Conservation (phyloP, 2,888 invertebrate genomes). For the Crossocerus cetratus region DNA sequence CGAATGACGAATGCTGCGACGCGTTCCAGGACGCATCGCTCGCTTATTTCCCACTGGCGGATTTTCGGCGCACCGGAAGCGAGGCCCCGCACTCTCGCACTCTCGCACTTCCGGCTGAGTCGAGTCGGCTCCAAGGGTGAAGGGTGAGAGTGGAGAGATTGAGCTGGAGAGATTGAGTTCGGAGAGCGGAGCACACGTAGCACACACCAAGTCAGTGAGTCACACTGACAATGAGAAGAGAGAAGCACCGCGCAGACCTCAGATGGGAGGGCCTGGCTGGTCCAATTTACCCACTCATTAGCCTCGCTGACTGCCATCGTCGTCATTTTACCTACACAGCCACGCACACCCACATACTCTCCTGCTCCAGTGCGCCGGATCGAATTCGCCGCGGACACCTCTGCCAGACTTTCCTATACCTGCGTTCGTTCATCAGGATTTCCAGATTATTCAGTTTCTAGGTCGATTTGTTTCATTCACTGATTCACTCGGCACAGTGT, state of each 20-base stretch:
- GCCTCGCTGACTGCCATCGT: slow-evolving; percentile 61
- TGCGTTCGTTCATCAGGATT: no score
- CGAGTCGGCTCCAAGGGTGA: neutral
- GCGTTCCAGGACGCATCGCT: neutral
- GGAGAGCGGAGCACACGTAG: slow-evolving; percentile 33
- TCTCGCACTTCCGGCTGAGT: neutral
- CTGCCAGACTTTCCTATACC: neutral
- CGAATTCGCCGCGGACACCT: slow-evolving; percentile 34
- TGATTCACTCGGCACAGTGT: no score
- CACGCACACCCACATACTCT: slow-evolving; percentile 28
- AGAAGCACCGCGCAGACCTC: slow-evolving; percentile 59
- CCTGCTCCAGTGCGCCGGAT: slow-evolving; percentile 28
- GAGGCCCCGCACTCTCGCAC: neutral
- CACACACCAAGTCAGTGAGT: slow-evolving; percentile 56
- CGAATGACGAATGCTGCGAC: neutral
- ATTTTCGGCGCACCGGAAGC: neutral
- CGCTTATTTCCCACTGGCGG: neutral
- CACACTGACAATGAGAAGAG: slow-evolving; percentile 61
- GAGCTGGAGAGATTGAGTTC: slow-evolving; percentile 28
- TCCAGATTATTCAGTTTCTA: no score
- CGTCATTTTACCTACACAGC: slow-evolving; percentile 41
- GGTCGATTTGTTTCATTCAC: no score
- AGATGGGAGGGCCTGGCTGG: slow-evolving; percentile 62
- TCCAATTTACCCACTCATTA: slow-evolving; percentile 75
- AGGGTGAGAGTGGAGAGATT: neutral